Conservation (phyloP, 2,888 invertebrate species). For the Xiphydria camelus region DNA sequence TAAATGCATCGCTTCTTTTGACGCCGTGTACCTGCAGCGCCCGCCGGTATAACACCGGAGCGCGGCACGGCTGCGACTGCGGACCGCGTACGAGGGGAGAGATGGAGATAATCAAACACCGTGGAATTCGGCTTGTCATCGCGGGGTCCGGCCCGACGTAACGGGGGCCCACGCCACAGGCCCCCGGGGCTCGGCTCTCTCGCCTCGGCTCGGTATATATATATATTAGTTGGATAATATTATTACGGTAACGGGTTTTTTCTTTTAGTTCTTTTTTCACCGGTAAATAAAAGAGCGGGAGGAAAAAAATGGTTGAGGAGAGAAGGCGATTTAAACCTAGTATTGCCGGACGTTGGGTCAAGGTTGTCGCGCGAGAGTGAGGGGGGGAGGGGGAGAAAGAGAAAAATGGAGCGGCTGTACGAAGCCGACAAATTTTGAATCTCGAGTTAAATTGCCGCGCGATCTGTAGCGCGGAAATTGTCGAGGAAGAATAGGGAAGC, state of each 20-base stretch:
- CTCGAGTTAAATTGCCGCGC: too few species aligned
- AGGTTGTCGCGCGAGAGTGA: too few species aligned
- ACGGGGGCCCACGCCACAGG: neutral
- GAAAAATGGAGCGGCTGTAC: too few species aligned
- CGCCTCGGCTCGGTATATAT: neutral
- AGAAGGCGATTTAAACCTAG: too few species aligned
- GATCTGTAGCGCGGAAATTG: too few species aligned
- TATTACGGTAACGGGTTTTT: constrained; percentile 1
- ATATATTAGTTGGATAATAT: neutral
- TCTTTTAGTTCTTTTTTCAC: neutral
- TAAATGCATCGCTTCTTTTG: too few species aligned
- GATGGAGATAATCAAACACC: constrained; percentile 11
- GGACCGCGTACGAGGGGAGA: neutral
- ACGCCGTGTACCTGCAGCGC: too few species aligned
- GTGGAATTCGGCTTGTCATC: constrained; percentile 14
- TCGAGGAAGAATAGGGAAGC: too few species aligned
- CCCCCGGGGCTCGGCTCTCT: neutral
- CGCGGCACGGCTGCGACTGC: neutral
- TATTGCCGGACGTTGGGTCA: too few species aligned
- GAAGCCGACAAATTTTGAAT: too few species aligned
- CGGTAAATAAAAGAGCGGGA: neutral
- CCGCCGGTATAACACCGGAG: neutral
- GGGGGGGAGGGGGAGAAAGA: too few species aligned
- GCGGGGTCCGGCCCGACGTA: constrained; percentile 4
- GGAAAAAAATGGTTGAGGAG: too few species aligned